phyloP scores from a whole-genome alignment of 2,113 vertebrate genomes.

The Pantherophis guttatus region DNA sequence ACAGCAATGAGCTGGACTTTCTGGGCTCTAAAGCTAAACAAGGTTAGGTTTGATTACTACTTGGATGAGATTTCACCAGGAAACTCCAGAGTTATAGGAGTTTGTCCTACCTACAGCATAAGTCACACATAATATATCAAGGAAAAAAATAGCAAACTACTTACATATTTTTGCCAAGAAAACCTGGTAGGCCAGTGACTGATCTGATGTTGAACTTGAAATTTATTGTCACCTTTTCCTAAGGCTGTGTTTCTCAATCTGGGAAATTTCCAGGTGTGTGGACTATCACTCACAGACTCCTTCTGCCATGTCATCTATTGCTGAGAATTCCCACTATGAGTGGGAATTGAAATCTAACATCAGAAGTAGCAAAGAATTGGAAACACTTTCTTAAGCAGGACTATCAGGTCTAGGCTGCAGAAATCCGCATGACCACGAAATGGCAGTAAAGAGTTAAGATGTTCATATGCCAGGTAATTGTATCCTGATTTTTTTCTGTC shows the following conservation, averaged over 20 bases:
- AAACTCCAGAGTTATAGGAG: neutral
- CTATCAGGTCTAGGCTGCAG: neutral
- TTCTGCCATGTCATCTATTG: neutral
- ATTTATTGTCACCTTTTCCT: neutral
- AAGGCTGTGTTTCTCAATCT: neutral
- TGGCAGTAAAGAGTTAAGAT: neutral
- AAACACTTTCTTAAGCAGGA: neutral
- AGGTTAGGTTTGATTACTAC: neutral
- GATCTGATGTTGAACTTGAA: neutral
- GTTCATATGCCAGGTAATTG: neutral
- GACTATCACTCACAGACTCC: neutral
- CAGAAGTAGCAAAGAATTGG: neutral
- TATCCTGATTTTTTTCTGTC: neutral
- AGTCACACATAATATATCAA: neutral
- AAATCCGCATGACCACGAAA: neutral
- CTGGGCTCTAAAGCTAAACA: neutral
- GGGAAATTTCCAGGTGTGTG: neutral
- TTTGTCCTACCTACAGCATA: neutral
- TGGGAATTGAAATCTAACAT: neutral
- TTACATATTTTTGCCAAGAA: neutral
- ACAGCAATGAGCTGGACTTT: neutral
- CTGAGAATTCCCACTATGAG: neutral
- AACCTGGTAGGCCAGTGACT: neutral
- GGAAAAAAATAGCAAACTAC: neutral
- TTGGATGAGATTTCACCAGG: neutral